Evolutionary conservation across 2,113 vertebrate genomes (phyloP).

Genomic region (Lucifuga dentata): DNA sequence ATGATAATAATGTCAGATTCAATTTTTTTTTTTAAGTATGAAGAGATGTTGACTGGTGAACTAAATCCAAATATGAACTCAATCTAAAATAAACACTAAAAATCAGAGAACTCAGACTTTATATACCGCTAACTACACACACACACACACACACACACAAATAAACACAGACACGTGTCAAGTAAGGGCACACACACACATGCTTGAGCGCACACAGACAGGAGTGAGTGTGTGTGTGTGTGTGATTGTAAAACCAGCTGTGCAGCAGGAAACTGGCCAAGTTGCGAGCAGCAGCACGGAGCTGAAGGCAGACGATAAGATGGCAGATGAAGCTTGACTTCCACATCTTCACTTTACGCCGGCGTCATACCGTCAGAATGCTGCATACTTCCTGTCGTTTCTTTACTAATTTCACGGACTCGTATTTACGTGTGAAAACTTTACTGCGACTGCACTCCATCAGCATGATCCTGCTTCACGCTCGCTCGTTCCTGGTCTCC

Average conservation of each 20-base stretch:
- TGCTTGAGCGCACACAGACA: background rate
- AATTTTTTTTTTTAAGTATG: no score
- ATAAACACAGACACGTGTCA: conserved; percentile 6
- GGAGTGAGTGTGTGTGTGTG: conserved; percentile 11
- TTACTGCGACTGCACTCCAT: conserved; percentile 17
- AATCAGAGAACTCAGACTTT: no score
- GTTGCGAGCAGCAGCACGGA: conserved; percentile 56
- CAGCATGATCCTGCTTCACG: conserved; percentile 5
- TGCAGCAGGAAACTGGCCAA: conserved; percentile 66
- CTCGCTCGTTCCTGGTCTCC: conserved; percentile 4
- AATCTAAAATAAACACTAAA: no score
- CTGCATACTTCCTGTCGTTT: conserved; percentile 30
- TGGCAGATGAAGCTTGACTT: conserved; percentile 72
- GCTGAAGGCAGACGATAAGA: conserved; percentile 69
- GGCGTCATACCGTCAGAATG: conserved; percentile 19
- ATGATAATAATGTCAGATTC: no score
- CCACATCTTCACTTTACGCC: conserved; percentile 54
- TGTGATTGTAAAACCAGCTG: conserved; percentile 67
- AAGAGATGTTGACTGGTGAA: no score
- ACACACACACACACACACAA: conserved; percentile 13
- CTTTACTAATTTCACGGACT: conserved; percentile 21
- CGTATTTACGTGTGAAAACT: conserved; percentile 22
- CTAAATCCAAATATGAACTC: no score
- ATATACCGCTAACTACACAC: no score
- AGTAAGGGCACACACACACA: no score